Conservation (phyloP, 2,888 invertebrate genomes). For the Caenorhabditis afra region DNA sequence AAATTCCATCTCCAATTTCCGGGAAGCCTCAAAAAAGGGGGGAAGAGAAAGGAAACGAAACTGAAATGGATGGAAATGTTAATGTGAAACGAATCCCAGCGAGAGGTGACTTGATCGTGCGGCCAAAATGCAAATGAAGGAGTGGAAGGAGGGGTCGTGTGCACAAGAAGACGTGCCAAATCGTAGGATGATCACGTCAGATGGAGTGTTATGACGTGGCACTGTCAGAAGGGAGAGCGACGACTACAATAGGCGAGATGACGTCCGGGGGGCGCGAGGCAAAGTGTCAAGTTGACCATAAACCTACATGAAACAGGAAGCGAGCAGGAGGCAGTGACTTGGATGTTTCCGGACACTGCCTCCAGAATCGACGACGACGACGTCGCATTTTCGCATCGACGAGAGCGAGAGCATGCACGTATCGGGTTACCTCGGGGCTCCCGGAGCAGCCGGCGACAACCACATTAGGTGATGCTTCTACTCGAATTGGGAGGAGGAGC, state of each 20-base stretch:
- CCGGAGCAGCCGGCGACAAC: conserved; percentile 26
- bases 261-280: background rate
- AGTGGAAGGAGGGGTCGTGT: background rate
- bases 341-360: conserved; percentile 45
- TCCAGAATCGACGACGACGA: conserved; percentile 37
- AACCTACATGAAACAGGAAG: conserved; percentile 58
- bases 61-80: background rate
- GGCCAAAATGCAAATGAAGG: background rate
- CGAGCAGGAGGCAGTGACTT: conserved; percentile 18
- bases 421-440: conserved; percentile 50
- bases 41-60: conserved; percentile 7
- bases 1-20: conserved; percentile 34
- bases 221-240: background rate
- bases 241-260: background rate
- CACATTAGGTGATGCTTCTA: conserved; percentile 60
- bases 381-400: conserved; percentile 20
- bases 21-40: conserved; percentile 15
- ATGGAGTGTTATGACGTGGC: background rate
- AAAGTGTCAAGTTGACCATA: conserved; percentile 54
- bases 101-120: too few relatives aligned
- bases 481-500: conserved; percentile 35
- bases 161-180: background rate
- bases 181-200: background rate
- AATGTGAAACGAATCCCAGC: background rate
- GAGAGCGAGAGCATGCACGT: conserved; percentile 34